These are phyloP conservation scores for Julus scandinavius DNA, from an alignment of 2,888 invertebrate genomes.

Conservation along the genomic window DNA sequence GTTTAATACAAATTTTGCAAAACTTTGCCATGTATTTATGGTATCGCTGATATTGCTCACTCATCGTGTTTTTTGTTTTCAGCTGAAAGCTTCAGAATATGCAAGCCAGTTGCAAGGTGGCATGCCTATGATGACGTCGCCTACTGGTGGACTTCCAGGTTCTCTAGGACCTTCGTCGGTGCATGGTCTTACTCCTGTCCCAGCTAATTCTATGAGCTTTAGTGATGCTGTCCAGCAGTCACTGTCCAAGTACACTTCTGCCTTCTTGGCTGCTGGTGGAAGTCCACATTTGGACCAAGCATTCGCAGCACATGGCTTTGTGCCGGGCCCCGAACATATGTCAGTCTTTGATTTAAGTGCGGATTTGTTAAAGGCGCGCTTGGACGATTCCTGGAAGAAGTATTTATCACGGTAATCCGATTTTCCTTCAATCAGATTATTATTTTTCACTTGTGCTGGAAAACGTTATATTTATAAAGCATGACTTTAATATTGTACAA, in stretches of 20 bases:
- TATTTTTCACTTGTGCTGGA: too few relatives aligned
- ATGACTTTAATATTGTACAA: too few relatives aligned
- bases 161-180: constrained; percentile 19
- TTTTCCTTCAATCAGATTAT: too few relatives aligned
- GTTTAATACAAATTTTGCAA: neutral
- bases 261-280: constrained; percentile 50
- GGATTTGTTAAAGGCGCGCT: constrained; percentile 61
- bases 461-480: too few relatives aligned
- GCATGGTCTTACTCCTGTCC: constrained; percentile 31
- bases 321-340: constrained; percentile 58
- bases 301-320: constrained; percentile 49
- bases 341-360: constrained; percentile 62
- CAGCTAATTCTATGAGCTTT: constrained; percentile 30
- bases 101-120: constrained; percentile 47
- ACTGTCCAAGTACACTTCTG: constrained; percentile 50
- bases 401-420: constrained; percentile 68
- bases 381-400: constrained; percentile 72
- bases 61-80: neutral
- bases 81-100: constrained; percentile 53
- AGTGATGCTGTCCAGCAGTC: constrained; percentile 53
- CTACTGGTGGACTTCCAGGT: constrained; percentile 45
- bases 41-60: neutral
- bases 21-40: neutral
- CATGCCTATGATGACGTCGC: constrained; percentile 13
- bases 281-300: constrained; percentile 51